phyloP scores from a whole-genome alignment of 2,888 invertebrate genomes.

The Drosophila rubida region DNA sequence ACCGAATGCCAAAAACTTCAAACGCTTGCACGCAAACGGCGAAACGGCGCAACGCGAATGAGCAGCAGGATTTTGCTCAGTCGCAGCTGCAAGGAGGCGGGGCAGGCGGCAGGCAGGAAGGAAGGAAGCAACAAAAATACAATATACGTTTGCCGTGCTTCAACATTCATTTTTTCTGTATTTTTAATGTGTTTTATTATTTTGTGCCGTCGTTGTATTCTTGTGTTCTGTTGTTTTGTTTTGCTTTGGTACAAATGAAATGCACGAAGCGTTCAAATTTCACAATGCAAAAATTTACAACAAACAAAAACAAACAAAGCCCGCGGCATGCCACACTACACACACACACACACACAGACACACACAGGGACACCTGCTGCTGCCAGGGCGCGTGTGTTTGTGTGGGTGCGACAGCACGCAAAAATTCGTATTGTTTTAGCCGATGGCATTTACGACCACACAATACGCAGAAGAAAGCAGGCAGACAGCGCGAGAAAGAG shows the following conservation, averaged over 20 bases:
- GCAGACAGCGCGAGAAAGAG: background rate
- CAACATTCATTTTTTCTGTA: conserved; percentile 20
- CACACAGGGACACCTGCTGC: background rate
- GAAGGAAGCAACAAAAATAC: conserved; percentile 33
- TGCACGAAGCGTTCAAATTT: conserved; percentile 35
- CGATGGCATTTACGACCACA: conserved; percentile 24
- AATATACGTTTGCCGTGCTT: conserved; percentile 15
- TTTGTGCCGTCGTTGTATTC: conserved; percentile 9
- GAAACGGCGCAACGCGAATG: too few species aligned
- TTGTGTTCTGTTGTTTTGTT: conserved; percentile 1
- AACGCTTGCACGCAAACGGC: conserved; percentile 49
- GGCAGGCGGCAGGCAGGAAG: background rate
- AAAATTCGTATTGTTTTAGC: conserved; percentile 50
- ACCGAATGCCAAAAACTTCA: conserved; percentile 44
- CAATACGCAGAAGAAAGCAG: conserved; percentile 10
- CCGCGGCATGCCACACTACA: conserved; percentile 11
- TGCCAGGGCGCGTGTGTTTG: conserved; percentile 13
- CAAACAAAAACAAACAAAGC: conserved; percentile 34
- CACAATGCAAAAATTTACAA: conserved; percentile 42
- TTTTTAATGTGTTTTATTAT: conserved; percentile 27
- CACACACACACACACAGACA: conserved; percentile 3
- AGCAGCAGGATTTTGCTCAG: background rate
- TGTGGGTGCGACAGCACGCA: conserved; percentile 38
- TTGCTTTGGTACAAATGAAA: conserved; percentile 35
- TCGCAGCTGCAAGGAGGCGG: background rate